Conservation (phyloP, 1,140 invertebrate species). For the Colletes gigas region DNA sequence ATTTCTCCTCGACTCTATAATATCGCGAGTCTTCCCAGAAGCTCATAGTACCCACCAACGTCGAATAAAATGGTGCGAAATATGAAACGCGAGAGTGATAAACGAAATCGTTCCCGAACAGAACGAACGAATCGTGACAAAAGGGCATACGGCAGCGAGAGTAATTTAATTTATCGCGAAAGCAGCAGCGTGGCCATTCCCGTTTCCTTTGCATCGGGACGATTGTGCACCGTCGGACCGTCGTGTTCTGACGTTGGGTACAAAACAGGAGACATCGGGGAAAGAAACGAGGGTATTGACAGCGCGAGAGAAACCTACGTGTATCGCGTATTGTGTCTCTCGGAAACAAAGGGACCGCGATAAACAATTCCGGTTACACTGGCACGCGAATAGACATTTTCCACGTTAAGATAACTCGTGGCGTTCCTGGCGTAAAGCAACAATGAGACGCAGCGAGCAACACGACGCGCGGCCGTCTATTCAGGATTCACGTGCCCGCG, state of each 20-base stretch:
- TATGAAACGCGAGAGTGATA: no score
- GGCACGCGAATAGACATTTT: constrained; percentile 43
- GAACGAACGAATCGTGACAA: neutral
- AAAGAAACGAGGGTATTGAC: constrained; percentile 12
- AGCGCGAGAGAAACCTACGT: neutral
- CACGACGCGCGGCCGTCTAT: constrained; percentile 6
- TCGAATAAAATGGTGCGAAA: no score
- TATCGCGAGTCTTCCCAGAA: no score
- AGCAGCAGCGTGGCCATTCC: neutral
- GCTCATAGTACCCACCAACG: no score
- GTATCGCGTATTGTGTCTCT: neutral
- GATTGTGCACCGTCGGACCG: constrained; percentile 3
- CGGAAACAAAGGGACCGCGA: constrained; percentile 26
- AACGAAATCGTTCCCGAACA: neutral
- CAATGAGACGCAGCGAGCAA: neutral
- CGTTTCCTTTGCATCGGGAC: constrained; percentile 6
- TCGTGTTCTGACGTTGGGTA: neutral
- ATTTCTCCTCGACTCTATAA: no score
- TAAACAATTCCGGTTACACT: constrained; percentile 55
- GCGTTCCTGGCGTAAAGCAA: neutral
- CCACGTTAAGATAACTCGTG: constrained; percentile 41
- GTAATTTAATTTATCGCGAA: constrained; percentile 24
- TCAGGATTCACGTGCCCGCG: constrained; percentile 15
- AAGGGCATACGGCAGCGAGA: neutral
- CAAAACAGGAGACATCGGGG: constrained; percentile 6